Conservation (phyloP, 1,140 invertebrate species). For the Brachionus asplanchnoidis region DNA sequence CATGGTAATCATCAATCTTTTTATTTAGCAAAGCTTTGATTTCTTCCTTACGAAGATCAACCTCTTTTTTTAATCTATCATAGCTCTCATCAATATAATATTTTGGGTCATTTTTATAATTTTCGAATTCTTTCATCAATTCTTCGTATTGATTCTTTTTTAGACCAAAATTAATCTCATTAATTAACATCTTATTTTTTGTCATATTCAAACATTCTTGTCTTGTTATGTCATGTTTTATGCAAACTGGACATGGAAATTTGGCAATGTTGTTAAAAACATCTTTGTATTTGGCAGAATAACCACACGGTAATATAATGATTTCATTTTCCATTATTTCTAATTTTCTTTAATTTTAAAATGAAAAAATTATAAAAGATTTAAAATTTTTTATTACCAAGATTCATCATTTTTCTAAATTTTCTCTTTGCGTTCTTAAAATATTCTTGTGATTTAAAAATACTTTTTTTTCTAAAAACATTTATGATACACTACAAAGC, state of each 20-base stretch:
- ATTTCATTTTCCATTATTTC: not conserved
- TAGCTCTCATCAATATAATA: not conserved
- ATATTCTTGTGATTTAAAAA: no score
- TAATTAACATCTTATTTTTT: not conserved
- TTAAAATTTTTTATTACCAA: no score
- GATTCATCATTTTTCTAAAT: no score
- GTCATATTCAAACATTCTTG: not conserved
- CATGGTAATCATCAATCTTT: not conserved
- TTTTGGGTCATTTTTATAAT: not conserved
- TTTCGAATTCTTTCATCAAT: not conserved
- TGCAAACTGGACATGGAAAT: slow-evolving; percentile 5
- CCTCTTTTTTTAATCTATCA: not conserved
- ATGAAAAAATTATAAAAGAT: no score
- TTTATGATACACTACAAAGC: no score
- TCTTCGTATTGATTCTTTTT: not conserved
- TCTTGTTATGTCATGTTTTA: not conserved
- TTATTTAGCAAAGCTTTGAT: not conserved
- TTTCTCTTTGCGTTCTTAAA: no score
- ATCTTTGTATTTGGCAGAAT: not conserved
- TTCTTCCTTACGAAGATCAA: not conserved
- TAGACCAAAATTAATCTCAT: not conserved
- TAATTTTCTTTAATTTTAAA: no score
- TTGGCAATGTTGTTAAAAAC: not conserved
- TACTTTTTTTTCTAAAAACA: no score
- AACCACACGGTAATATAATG: not conserved